These are phyloP conservation scores for Sturmia bella DNA, from an alignment of 2,888 invertebrate species.

Conservation along the genomic window DNA sequence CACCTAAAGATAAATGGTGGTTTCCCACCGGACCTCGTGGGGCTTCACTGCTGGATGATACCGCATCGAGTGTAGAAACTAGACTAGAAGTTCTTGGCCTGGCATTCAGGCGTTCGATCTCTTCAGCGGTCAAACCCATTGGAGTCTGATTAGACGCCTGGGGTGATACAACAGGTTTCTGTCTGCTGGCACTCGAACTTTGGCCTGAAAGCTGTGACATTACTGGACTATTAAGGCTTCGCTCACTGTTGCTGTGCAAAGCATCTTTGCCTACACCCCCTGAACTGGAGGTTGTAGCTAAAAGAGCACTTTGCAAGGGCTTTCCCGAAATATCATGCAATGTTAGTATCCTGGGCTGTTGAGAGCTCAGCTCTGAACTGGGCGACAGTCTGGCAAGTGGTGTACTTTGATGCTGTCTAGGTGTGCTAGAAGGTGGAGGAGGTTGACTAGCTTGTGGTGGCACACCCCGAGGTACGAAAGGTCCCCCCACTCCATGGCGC, in stretches of 20 bases:
- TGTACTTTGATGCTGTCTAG: conserved; percentile 92
- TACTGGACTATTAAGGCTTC: conserved; percentile 95
- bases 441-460: conserved; percentile 88
- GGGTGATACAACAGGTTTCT: conserved; percentile 86
- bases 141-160: conserved; percentile 88
- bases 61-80: conserved; percentile 95
- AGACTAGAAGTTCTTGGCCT: conserved; percentile 94
- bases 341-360: conserved; percentile 95
- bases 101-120: conserved; percentile 94
- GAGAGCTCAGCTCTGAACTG: conserved; percentile 94
- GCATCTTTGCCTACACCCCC: conserved; percentile 94
- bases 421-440: conserved; percentile 86
- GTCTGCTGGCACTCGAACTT: conserved; percentile 90
- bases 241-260: conserved; percentile 94
- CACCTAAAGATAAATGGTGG: conserved; percentile 87
- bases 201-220: conserved; percentile 95
- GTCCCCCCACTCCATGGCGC: conserved; percentile 85
- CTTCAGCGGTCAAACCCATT: conserved; percentile 95
- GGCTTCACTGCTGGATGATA: conserved; percentile 94
- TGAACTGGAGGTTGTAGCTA: conserved; percentile 94
- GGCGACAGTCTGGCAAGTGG: conserved; percentile 95
- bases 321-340: conserved; percentile 96
- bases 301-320: conserved; percentile 92
- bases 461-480: conserved; percentile 88
- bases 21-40: conserved; percentile 87